Conservation (phyloP, 2,797 vertebrate genomes). For the Sarcophilus harrisii region DNA sequence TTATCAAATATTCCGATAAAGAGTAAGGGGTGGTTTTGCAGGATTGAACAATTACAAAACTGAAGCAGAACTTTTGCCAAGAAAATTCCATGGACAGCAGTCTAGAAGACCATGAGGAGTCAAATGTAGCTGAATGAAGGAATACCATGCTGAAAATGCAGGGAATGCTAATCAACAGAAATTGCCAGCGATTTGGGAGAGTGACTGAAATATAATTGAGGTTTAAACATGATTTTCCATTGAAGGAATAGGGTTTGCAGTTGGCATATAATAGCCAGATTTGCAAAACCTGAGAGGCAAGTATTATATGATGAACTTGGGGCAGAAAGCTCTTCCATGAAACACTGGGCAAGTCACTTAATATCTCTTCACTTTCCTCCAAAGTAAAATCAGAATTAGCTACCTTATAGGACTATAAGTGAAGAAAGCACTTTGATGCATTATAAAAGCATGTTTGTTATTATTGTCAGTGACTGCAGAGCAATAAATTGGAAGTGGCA, state of each 20-base stretch:
- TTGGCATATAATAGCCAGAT: too few relatives aligned
- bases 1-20: too few relatives aligned
- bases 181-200: background rate
- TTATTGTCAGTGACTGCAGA: background rate
- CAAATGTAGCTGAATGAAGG: background rate
- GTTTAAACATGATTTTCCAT: background rate
- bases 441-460: background rate
- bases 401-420: background rate
- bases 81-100: background rate
- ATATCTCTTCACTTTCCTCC: too few relatives aligned
- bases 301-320: too few relatives aligned
- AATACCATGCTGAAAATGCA: background rate
- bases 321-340: too few relatives aligned
- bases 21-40: too few relatives aligned
- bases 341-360: too few relatives aligned
- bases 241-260: too few relatives aligned
- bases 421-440: background rate
- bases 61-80: background rate
- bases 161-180: background rate
- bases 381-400: too few relatives aligned
- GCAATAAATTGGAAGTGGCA: background rate
- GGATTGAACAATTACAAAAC: too few relatives aligned
- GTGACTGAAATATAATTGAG: background rate
- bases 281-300: too few relatives aligned
- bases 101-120: background rate